Percentiles rank a stretch among this genome's conserved stretches.
These are phyloP conservation scores for Galerucella pusilla DNA, from an alignment of 2,888 invertebrate species.

Conservation along the genomic window DNA sequence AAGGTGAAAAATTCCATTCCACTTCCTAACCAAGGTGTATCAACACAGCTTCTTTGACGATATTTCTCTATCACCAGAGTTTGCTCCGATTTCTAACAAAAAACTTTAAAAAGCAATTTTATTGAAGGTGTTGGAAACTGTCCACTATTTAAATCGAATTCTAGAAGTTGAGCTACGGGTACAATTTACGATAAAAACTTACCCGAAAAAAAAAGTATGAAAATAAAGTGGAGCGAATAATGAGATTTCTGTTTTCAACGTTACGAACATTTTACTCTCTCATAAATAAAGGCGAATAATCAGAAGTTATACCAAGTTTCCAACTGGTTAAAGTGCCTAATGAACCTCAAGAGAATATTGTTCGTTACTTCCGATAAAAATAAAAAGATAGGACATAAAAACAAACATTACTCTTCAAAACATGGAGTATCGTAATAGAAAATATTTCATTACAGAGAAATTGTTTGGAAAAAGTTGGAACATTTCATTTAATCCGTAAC, in stretches of 20 bases:
- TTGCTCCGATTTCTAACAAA: background rate
- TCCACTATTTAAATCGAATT: background rate
- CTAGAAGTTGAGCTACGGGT: slow-evolving; percentile 9
- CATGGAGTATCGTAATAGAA: background rate
- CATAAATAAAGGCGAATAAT: slow-evolving; percentile 26
- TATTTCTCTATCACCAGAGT: background rate
- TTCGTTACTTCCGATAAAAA: slow-evolving; percentile 10
- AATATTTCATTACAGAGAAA: no score
- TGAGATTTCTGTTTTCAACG: slow-evolving; percentile 18
- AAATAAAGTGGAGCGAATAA: slow-evolving; percentile 28
- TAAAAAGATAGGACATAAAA: background rate
- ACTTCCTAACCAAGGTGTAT: no score
- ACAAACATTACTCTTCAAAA: background rate
- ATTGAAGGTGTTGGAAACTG: background rate
- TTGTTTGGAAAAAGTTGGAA: no score
- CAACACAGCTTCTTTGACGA: no score
- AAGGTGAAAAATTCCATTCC: no score
- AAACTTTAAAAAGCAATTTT: background rate
- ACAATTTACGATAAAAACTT: slow-evolving; percentile 30
- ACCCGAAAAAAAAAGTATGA: slow-evolving; percentile 15
- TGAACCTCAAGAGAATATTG: slow-evolving; percentile 23
- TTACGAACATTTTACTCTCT: slow-evolving; percentile 18
- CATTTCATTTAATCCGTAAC: no score
- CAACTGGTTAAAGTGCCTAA: slow-evolving; percentile 16
- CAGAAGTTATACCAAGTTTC: slow-evolving; percentile 20